Conservation (phyloP, 2,797 vertebrate genomes). For the Cyclopterus lumpus region DNA sequence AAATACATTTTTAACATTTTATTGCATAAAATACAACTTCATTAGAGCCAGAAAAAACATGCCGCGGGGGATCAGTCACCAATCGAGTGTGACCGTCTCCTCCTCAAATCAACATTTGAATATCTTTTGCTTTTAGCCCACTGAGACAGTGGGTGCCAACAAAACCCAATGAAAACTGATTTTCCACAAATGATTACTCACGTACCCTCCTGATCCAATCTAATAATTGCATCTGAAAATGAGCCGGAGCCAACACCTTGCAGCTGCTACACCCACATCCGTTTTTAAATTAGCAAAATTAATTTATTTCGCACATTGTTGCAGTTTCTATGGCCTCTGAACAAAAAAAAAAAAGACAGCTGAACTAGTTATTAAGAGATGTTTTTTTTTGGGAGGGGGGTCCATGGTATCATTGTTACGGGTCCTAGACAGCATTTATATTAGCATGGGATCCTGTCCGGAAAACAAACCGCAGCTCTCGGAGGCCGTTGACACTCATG, state of each 20-base stretch:
- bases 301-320: constrained; percentile 37
- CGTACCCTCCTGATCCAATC: constrained; percentile 54
- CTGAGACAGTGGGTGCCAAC: constrained; percentile 41
- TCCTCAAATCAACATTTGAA: constrained; percentile 48
- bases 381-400: neutral
- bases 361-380: neutral
- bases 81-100: constrained; percentile 52
- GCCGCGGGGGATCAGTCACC: constrained; percentile 52
- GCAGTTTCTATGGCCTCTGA: constrained; percentile 13
- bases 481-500: constrained; percentile 5
- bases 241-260: constrained; percentile 52
- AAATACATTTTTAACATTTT: constrained; percentile 24
- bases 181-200: constrained; percentile 61
- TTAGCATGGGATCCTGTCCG: neutral
- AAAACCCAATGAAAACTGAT: constrained; percentile 54
- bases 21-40: constrained; percentile 28
- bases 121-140: constrained; percentile 36
- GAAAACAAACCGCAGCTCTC: neutral
- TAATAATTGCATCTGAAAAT: constrained; percentile 65
- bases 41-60: constrained; percentile 53
- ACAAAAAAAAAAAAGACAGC: constrained; percentile 8
- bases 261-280: constrained; percentile 36
- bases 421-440: neutral
- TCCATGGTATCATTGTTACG: neutral
- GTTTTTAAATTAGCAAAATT: constrained; percentile 43